phyloP scores from a whole-genome alignment of 2,888 invertebrate genomes.

The Cheilosia impressa region DNA sequence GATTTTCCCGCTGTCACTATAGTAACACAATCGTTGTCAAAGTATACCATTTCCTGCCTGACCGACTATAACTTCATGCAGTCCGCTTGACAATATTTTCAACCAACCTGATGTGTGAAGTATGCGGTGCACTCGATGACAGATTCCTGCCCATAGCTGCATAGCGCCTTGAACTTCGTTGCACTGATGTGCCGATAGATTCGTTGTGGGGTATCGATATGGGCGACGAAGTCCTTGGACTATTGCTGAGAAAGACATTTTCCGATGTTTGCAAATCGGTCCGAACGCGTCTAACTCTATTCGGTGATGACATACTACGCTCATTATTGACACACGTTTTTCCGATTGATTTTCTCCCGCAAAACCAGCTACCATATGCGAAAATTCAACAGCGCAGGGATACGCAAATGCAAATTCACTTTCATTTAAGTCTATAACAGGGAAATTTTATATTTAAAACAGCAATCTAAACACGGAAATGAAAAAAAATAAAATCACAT shows the following conservation, averaged over 20 bases:
- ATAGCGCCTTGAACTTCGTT: slow-evolving; percentile 72
- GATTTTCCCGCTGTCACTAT: no score
- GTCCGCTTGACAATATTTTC: not conserved
- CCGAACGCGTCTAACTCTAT: slow-evolving; percentile 82
- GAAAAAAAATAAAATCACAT: slow-evolving; percentile 8
- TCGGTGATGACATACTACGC: slow-evolving; percentile 78
- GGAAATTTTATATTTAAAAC: not conserved
- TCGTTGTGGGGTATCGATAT: slow-evolving; percentile 62
- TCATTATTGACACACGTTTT: slow-evolving; percentile 56
- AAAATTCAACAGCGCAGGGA: not conserved
- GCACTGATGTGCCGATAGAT: slow-evolving; percentile 31
- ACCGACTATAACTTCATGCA: not conserved
- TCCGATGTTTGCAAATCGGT: slow-evolving; percentile 83
- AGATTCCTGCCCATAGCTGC: slow-evolving; percentile 54
- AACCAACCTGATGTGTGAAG: slow-evolving; percentile 68
- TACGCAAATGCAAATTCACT: slow-evolving; percentile 28
- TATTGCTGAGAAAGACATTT: slow-evolving; percentile 80
- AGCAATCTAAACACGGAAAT: slow-evolving; percentile 3
- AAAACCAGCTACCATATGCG: not conserved
- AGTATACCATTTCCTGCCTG: no score
- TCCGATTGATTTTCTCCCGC: slow-evolving; percentile 22
- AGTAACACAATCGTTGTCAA: no score
- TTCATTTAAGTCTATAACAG: slow-evolving; percentile 12
- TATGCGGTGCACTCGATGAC: slow-evolving; percentile 78
- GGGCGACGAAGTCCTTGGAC: slow-evolving; percentile 76